Conservation (phyloP, 2,888 invertebrate species). For the Liodrosophila aerea region DNA sequence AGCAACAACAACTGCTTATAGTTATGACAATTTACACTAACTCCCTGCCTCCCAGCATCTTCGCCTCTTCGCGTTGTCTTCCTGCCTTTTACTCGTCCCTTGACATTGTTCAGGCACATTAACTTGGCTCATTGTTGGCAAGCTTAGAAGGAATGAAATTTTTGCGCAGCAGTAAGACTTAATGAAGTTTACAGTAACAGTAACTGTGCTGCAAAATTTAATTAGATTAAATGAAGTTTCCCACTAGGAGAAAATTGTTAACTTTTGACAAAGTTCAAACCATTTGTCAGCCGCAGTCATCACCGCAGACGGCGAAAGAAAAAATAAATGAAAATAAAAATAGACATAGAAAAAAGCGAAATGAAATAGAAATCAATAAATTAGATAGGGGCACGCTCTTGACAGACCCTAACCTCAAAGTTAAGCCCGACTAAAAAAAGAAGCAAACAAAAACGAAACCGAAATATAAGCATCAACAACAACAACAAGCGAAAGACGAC, state of each 20-base stretch:
- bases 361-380: slow-evolving; percentile 60
- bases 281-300: slow-evolving; percentile 59
- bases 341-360: slow-evolving; percentile 21
- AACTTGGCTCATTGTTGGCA: slow-evolving; percentile 50
- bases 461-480: slow-evolving; percentile 41
- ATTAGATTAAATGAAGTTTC: slow-evolving; percentile 62
- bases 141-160: too few relatives aligned
- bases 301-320: slow-evolving; percentile 28
- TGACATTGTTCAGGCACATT: slow-evolving; percentile 56
- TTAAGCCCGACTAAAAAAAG: slow-evolving; percentile 20
- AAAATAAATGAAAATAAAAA: slow-evolving; percentile 20
- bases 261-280: slow-evolving; percentile 46
- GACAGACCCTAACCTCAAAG: slow-evolving; percentile 25
- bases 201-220: slow-evolving; percentile 43
- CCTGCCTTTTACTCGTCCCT: not conserved
- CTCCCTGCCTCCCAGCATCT: not conserved
- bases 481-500: slow-evolving; percentile 40
- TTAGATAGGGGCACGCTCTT: slow-evolving; percentile 29
- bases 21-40: slow-evolving; percentile 61
- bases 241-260: slow-evolving; percentile 15
- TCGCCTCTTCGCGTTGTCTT: not conserved
- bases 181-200: slow-evolving; percentile 56
- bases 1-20: slow-evolving; percentile 24
- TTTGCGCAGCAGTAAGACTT: slow-evolving; percentile 33
- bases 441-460: slow-evolving; percentile 26